Base-by-base conservation (phyloP, 2,888 invertebrate genomes). In the Cosmopolites sordidus region DNA sequence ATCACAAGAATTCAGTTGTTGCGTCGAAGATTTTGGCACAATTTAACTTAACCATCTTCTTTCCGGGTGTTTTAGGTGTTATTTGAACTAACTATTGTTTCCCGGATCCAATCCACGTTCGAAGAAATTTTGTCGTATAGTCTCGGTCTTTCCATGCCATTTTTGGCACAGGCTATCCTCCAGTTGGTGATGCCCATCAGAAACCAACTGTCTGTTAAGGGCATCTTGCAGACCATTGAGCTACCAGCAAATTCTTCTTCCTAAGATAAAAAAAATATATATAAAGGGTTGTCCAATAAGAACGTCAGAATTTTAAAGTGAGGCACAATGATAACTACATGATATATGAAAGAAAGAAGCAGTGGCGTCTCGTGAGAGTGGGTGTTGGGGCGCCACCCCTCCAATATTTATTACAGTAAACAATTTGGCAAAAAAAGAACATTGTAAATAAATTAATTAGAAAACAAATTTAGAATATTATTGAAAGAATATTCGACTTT, bases 181-280 rank as follows among this genome's bases (percentile, higher is more conserved):
- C 91, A 91, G 48, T 88, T 89, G 45, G 87, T 84, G 1, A 92
- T 83, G 0, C 92, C 92, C 18, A 83, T 78, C 33, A 92, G 71
- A 0, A 86, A 86, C 92, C 92, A 92, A 65, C 80, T 83, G 58
- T 82, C 83, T 17, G 80, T 81, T 59, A 84, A 82, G 0, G 83
- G 79, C 59, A 86, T 80, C 16, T 87, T 80, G 66, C 92, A 92
- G 68, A 90, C 82, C 78, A 92, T 85, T 3, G 92, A 88, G 73
- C 89, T 89, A 12, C 92, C 92, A 5, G 92, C 89, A 64, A 87
- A 86, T 75, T 92, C 91, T 75, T 91, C 91, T 73, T 90, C 90
- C 90, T 22, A 8, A 33, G 14, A 42, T 30, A 14, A 43, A 41
- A 38, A 18, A 16, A 16, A 27, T 27, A 27, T 27, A 27, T 27